Percentiles rank a stretch among this genome's conserved stretches.
These are phyloP conservation scores for Brachycybe producta DNA, from an alignment of 2,888 invertebrate species.

Conservation along the genomic window DNA sequence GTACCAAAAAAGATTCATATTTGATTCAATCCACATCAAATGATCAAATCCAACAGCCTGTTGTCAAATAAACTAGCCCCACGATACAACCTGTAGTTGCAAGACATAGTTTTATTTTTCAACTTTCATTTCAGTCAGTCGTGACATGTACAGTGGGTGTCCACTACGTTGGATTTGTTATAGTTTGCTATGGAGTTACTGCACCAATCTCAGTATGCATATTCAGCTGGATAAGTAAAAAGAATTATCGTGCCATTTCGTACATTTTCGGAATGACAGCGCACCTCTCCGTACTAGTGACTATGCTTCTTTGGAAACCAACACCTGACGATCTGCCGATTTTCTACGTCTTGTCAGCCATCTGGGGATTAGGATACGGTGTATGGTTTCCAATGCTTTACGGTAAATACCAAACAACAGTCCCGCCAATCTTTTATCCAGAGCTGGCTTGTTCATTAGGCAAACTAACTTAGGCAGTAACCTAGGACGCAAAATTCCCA, in stretches of 20 bases:
- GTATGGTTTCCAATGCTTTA: conserved; percentile 16
- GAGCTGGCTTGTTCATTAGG: no score
- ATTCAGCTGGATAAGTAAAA: conserved; percentile 8
- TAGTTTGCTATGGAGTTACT: conserved; percentile 13
- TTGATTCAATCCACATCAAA: no score
- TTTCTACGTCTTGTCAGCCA: conserved; percentile 19
- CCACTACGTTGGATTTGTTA: conserved; percentile 14
- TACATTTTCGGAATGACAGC: conserved; percentile 9
- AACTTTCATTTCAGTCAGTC: conserved; percentile 6
- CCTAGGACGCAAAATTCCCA: no score
- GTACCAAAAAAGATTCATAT: no score
- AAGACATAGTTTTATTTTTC: no score
- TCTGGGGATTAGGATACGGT: conserved; percentile 14
- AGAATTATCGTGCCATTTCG: neutral
- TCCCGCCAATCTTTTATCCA: no score
- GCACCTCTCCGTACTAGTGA: conserved; percentile 10
- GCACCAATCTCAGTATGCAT: conserved; percentile 8
- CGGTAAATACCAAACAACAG: neutral
- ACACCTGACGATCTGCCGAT: conserved; percentile 15
- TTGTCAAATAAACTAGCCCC: no score
- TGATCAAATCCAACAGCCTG: no score
- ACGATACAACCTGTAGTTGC: no score
- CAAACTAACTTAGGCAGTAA: no score
- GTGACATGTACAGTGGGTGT: conserved; percentile 15
- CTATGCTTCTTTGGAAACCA: conserved; percentile 9